Percentiles rank a stretch among this genome's conserved stretches.
phyloP scores from a whole-genome alignment of 2,888 invertebrate species.

The Furcula furcula region DNA sequence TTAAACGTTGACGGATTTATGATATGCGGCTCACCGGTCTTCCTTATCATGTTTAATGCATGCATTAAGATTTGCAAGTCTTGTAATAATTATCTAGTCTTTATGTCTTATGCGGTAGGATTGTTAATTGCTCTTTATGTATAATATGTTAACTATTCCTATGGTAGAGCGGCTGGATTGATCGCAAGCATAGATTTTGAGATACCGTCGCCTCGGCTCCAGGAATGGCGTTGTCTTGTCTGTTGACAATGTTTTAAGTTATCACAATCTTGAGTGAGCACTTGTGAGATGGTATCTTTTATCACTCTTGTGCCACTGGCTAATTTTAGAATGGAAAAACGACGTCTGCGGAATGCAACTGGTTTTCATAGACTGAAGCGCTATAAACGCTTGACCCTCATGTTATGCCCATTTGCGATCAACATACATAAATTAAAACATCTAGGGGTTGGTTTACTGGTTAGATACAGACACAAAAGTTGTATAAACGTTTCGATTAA shows the following conservation, averaged over 20 bases:
- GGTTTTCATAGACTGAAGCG: too few species aligned
- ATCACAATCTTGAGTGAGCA: conserved; percentile 45
- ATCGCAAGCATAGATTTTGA: conserved; percentile 42
- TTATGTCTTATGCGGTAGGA: conserved; percentile 17
- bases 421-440: too few species aligned
- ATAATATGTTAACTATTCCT: conserved; percentile 10
- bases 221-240: conserved; percentile 33
- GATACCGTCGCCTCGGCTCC: conserved; percentile 40
- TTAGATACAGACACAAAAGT: too few species aligned
- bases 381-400: too few species aligned
- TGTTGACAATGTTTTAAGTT: conserved; percentile 54
- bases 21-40: conserved; percentile 19
- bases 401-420: too few species aligned
- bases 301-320: conserved; percentile 48
- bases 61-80: conserved; percentile 10
- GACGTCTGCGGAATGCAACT: conserved; percentile 35
- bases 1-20: conserved; percentile 31
- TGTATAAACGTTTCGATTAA: too few species aligned
- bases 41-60: conserved; percentile 21
- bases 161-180: conserved; percentile 25
- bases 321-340: conserved; percentile 51
- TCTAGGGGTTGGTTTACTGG: too few species aligned
- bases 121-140: conserved; percentile 10
- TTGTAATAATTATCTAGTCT: conserved; percentile 10
- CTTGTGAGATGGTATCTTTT: conserved; percentile 46